phyloP scores from a whole-genome alignment of 2,797 vertebrate species.

The Erpetoichthys calabaricus region DNA sequence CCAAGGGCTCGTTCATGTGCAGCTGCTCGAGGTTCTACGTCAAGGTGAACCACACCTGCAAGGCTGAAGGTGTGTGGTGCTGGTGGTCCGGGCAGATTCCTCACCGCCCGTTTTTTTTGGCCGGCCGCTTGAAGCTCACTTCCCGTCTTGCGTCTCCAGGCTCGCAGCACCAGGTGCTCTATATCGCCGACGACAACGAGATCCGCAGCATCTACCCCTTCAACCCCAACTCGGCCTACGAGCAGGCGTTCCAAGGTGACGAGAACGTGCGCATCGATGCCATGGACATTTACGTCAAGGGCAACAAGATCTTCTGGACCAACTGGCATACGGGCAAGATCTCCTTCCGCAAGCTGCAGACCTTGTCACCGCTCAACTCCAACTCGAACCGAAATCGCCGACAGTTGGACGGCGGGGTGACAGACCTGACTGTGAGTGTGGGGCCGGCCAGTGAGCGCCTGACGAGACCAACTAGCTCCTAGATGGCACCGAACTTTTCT shows the following conservation, averaged over 20 bases:
- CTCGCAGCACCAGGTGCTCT: conserved; percentile 69
- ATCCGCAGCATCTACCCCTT: conserved; percentile 84
- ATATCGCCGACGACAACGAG: conserved; percentile 88
- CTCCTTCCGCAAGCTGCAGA: conserved; percentile 70
- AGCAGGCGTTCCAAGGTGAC: conserved; percentile 82
- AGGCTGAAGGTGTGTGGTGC: conserved; percentile 63
- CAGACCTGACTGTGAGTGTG: conserved; percentile 64
- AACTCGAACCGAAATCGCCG: conserved; percentile 74
- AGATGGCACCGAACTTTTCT: neutral
- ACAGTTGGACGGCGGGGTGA: conserved; percentile 66
- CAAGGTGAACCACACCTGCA: conserved; percentile 78
- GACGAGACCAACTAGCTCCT: neutral
- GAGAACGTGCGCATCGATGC: conserved; percentile 85
- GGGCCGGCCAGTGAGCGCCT: rapidly evolving
- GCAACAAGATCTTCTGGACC: conserved; percentile 86
- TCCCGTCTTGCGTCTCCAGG: conserved; percentile 29
- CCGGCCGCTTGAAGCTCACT: neutral
- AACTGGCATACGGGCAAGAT: conserved; percentile 94
- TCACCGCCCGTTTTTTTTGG: too few species aligned
- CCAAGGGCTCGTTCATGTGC: conserved; percentile 80
- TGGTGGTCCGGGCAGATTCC: rapidly evolving
- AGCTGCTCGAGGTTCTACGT: conserved; percentile 81
- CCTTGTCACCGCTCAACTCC: conserved; percentile 52
- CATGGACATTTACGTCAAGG: conserved; percentile 87
- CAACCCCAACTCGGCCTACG: conserved; percentile 75